phyloP scores from a whole-genome alignment of 2,113 vertebrate genomes.

The Larimichthys crocea region DNA sequence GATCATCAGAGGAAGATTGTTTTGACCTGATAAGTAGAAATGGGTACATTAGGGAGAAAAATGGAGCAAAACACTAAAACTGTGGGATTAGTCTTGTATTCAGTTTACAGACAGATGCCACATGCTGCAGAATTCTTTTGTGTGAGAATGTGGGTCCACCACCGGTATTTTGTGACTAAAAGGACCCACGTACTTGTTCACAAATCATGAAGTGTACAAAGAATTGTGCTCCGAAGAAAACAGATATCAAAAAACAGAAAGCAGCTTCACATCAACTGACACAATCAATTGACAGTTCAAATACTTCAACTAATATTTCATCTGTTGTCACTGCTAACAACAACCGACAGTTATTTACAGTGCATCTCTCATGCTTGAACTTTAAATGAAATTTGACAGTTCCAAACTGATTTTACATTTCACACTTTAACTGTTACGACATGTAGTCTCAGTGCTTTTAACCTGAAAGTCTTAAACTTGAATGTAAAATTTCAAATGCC shows the following conservation, averaged over 20 bases:
- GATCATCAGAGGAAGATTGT: conserved; percentile 93
- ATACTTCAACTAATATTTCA: no score
- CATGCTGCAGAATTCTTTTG: conserved; percentile 62
- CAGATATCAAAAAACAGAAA: background rate
- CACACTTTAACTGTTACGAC: background rate
- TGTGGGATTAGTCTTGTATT: conserved; percentile 77
- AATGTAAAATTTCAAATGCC: background rate
- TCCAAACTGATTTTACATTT: no score
- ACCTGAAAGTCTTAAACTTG: background rate
- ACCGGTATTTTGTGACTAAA: conserved; percentile 21
- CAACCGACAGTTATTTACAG: no score
- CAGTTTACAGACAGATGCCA: conserved; percentile 71
- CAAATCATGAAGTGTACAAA: background rate
- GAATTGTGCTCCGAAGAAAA: background rate
- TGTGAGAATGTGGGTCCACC: conserved; percentile 47
- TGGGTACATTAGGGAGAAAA: conserved; percentile 81
- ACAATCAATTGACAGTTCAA: background rate
- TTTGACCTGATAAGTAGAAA: conserved; percentile 96
- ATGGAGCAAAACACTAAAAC: conserved; percentile 75
- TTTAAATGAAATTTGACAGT: no score
- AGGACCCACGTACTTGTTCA: background rate
- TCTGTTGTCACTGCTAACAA: no score
- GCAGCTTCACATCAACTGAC: background rate
- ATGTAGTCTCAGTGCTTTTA: background rate
- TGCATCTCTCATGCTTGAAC: no score